phyloP scores from a whole-genome alignment of 2,113 vertebrate genomes.

The Lanius collurio region DNA sequence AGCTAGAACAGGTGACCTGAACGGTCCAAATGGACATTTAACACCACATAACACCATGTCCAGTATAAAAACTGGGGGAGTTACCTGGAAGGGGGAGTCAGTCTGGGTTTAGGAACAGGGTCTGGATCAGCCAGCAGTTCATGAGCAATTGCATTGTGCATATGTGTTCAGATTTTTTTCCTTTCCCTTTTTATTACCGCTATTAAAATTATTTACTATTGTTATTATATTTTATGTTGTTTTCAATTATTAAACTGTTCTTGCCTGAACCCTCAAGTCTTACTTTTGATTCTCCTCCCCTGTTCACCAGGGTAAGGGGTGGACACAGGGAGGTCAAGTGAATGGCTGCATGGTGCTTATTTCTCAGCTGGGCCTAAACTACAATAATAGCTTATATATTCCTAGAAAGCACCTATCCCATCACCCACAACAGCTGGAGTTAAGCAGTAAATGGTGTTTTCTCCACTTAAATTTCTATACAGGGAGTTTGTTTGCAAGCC shows the following conservation, averaged over 20 bases:
- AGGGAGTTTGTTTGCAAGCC: not conserved
- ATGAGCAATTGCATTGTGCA: not conserved
- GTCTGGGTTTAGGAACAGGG: not conserved
- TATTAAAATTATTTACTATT: not conserved
- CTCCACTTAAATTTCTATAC: not conserved
- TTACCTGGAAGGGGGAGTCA: not conserved
- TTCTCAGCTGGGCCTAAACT: not conserved
- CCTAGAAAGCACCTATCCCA: not conserved
- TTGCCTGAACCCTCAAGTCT: not conserved
- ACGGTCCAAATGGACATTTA: not conserved
- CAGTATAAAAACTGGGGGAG: not conserved
- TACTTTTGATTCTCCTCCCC: not conserved
- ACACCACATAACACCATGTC: not conserved
- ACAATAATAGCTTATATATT: not conserved
- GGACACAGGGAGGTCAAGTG: not conserved
- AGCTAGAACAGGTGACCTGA: not conserved
- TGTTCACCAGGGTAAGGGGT: no score
- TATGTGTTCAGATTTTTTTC: not conserved
- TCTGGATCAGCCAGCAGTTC: not conserved
- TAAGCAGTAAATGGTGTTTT: not conserved
- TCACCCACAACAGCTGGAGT: not conserved
- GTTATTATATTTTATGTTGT: not conserved
- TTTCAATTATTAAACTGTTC: not conserved
- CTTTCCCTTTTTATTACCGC: not conserved
- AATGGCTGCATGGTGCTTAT: not conserved